Evolutionary conservation across 2,797 vertebrate genomes (phyloP), one percentile per base, ranked within the genome.

Genomic region (Macropus fuliginosus): DNA sequence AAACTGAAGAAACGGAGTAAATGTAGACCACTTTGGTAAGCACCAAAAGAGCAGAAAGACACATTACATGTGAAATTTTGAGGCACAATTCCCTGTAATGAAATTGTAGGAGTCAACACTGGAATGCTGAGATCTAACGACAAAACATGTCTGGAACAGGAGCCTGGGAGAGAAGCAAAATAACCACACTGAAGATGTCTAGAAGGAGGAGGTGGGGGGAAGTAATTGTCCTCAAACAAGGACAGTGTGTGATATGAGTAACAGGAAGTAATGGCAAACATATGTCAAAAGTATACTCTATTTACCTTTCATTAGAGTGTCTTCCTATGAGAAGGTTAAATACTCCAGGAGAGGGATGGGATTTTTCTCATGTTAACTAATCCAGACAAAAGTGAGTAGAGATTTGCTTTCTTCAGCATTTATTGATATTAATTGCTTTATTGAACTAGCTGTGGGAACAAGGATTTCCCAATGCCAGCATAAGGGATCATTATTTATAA

Each of bases 371-470:
- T 97, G 98, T 98, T 98, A 98, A 98, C 98, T 98, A 98, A 98
- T 98, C 98, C 96, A 96, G 97, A 96, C 97, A 97, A 98, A 99
- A 98, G 97, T 96, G 97, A 98, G 97, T 0, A 40, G 98, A 98
- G 98, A 98, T 98, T 98, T 99, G 97, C 98, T 98, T 98, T 98
- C 98, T 98, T 98, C 98, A 98, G 98, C 98, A 97, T 98, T 98
- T 98, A 98, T 97, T 98, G 98, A 98, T 99, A 99, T 99, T 98
- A 99, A 99, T 98, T 99, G 98, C 98, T 98, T 98, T 98, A 98
- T 98, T 98, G 98, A 99, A 98, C 98, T 98, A 98, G 98, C 98
- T 98, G 74, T 98, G 98, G 98, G 98, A 99, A 98, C 97, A 91
- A 0, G 66, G 97, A 98, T 98, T 98, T 98, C 98, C 98, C 98